These are phyloP conservation scores for Manis crassicaudata DNA, from an alignment of 2,797 vertebrate genomes.

Conservation along the genomic window DNA sequence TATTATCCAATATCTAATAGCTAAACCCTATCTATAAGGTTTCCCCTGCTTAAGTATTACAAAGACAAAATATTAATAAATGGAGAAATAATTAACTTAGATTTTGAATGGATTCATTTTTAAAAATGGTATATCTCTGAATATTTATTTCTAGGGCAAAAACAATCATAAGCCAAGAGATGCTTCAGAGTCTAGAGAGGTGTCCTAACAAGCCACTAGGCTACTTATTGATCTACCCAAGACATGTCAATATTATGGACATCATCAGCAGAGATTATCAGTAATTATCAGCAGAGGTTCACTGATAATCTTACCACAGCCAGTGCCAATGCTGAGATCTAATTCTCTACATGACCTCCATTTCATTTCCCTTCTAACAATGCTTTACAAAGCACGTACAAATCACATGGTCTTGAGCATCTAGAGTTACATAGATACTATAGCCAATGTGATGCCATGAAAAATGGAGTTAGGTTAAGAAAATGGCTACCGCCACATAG, in stretches of 20 bases:
- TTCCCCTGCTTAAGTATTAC: slow-evolving; percentile 11
- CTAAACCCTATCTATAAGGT: slow-evolving; percentile 12
- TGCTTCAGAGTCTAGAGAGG: not conserved
- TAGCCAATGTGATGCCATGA: not conserved
- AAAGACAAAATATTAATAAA: not conserved
- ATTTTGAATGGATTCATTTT: not conserved
- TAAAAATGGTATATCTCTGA: not conserved
- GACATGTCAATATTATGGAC: no score
- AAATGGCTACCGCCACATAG: not conserved
- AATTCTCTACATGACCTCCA: not conserved
- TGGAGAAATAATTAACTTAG: not conserved
- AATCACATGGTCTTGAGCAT: not conserved
- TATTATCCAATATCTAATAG: slow-evolving; percentile 1
- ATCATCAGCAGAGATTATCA: not conserved
- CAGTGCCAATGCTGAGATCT: not conserved
- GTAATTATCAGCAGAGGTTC: not conserved
- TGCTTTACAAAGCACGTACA: not conserved
- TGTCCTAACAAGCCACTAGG: not conserved
- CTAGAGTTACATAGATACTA: not conserved
- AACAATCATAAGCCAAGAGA: not conserved
- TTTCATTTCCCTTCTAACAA: not conserved
- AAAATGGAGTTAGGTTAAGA: not conserved
- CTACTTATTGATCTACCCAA: not conserved
- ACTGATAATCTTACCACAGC: not conserved
- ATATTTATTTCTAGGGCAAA: slow-evolving; percentile 8